phyloP scores from a whole-genome alignment of 2,888 invertebrate genomes.

The Polymixis lichenea region DNA sequence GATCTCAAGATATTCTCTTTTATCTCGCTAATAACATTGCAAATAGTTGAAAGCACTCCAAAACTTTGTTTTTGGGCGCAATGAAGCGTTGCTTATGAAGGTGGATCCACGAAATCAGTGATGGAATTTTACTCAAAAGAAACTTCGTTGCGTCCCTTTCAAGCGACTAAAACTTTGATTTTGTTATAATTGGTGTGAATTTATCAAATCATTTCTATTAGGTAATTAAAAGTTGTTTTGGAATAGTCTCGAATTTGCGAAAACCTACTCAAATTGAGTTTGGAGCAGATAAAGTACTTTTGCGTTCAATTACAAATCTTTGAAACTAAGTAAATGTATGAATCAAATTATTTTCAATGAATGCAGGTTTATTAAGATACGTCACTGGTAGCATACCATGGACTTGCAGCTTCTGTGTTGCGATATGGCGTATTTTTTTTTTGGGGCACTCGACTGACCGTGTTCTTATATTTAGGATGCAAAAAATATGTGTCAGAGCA shows the following conservation, averaged over 20 bases:
- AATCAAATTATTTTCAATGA: not conserved
- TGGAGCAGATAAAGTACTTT: slow-evolving; percentile 1
- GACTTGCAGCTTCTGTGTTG: too few species aligned
- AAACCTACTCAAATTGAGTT: slow-evolving; percentile 22
- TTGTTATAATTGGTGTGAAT: slow-evolving; percentile 60
- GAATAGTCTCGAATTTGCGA: slow-evolving; percentile 25
- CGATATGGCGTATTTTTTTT: too few species aligned
- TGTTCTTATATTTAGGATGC: too few species aligned
- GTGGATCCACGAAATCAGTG: slow-evolving; percentile 46
- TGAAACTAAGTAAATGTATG: not conserved
- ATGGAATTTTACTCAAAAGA: slow-evolving; percentile 50
- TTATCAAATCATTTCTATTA: slow-evolving; percentile 57
- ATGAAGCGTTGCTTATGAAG: slow-evolving; percentile 46
- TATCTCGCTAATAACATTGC: slow-evolving; percentile 52
- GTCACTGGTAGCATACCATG: too few species aligned
- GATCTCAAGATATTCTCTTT: slow-evolving; percentile 51
- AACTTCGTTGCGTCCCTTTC: slow-evolving; percentile 47
- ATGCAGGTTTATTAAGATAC: too few species aligned
- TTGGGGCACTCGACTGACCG: too few species aligned
- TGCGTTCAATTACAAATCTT: not conserved
- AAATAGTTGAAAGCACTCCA: slow-evolving; percentile 60
- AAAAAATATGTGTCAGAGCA: too few species aligned
- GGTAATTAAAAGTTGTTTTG: slow-evolving; percentile 52
- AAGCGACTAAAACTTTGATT: slow-evolving; percentile 51
- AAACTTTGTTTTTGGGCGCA: slow-evolving; percentile 53